Evolutionary conservation across 2,888 invertebrate species (phyloP), one percentile per base, ranked within the genome.

Genomic region (Tipula lateralis): DNA sequence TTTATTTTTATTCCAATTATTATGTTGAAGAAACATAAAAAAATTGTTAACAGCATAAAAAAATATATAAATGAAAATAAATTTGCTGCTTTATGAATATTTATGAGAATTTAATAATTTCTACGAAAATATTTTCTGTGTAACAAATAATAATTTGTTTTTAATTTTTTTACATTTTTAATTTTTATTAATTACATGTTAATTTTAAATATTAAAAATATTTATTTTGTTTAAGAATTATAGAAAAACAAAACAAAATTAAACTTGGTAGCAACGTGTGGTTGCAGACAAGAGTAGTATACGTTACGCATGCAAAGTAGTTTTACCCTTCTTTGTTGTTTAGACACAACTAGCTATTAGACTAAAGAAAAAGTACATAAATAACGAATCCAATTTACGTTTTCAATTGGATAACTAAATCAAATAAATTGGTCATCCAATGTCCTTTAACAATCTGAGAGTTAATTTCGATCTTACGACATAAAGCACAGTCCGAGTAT

Each of bases 131-230:
- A 66, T 66, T 66, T 66, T 66, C 66, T 66, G 66, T 66, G 24
- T 66, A 24, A 66, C 66, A 66, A 44, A 44, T 44, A 66, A 66
- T 66, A 66, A 66, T 66, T 66, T 66, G 24, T 24, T 24, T 66
- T 66, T 66, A 66, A 66, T 66, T 66, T 66, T 66, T 66, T 66
- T 24, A 9, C 24, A 9, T 66, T 66, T 66, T 66, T 66, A 66
- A 66, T 66, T 24, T 66, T 66, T 66, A 66, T 66, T 66, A 66
- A 66, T 66, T 66, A 66, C 66, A 66, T 66, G 66, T 66, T 66
- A 66, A 66, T 66, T 66, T 66, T 66, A 66, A 66, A 66, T 66
- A 66, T 66, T 66, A 66, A 66, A 66, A 66, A 24, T 19, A 24
- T 24, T 44, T 44, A 16, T 44, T 44, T 66, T 66, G 2, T 24